Percentiles rank a stretch among this genome's conserved stretches.
Conservation (phyloP, 1,140 invertebrate genomes). For the Pararge aegeria region DNA sequence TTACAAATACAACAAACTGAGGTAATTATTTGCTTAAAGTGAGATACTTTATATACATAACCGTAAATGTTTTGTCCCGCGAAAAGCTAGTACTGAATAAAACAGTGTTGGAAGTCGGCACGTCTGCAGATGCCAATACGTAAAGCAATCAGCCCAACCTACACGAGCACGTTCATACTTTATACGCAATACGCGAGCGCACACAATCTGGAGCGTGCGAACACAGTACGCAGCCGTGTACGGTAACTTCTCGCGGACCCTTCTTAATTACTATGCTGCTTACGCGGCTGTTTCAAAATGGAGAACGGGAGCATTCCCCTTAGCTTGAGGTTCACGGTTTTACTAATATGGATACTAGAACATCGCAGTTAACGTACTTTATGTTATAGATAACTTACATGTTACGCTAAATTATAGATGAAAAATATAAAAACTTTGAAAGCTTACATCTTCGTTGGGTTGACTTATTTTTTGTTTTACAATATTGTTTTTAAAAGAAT, state of each 20-base stretch:
- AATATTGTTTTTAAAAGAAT: no score
- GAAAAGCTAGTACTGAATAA: no score
- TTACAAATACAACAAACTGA: no score
- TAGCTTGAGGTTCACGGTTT: constrained; percentile 11
- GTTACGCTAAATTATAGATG: neutral
- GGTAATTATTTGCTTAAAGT: no score
- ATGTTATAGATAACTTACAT: no score
- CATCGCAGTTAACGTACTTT: constrained; percentile 2
- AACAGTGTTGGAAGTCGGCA: neutral
- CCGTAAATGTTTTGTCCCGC: no score
- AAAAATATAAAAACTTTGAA: no score
- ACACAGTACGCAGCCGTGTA: constrained; percentile 27
- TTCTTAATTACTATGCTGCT: constrained; percentile 33
- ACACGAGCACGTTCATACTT: constrained; percentile 19
- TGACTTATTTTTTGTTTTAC: no score
- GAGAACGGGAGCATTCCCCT: constrained; percentile 35
- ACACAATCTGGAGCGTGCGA: constrained; percentile 42
- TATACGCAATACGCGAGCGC: constrained; percentile 32
- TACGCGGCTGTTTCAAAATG: constrained; percentile 20
- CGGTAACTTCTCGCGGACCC: constrained; percentile 25
- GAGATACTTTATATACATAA: no score
- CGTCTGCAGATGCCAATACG: neutral
- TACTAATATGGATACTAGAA: constrained; percentile 15
- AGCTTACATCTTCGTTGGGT: no score
- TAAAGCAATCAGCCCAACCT: neutral